phyloP scores from a whole-genome alignment of 2,888 invertebrate genomes.

The Hipparchia semele region DNA sequence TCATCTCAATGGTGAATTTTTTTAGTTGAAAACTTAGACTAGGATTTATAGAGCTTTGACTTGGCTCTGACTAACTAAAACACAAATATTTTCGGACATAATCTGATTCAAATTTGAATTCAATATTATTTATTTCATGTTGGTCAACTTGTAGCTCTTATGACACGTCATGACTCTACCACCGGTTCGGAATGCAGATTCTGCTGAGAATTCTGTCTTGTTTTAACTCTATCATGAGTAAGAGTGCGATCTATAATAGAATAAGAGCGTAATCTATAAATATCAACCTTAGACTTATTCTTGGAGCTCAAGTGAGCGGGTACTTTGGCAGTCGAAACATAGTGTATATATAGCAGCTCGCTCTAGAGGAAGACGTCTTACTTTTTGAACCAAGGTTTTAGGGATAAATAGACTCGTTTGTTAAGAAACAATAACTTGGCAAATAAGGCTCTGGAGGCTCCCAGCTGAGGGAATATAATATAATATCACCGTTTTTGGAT shows the following conservation, averaged over 20 bases:
- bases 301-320: neutral
- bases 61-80: no score
- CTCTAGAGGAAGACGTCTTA: neutral
- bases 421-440: slow-evolving; percentile 45
- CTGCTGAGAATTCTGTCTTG: neutral
- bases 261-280: neutral
- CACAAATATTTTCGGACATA: no score
- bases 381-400: slow-evolving; percentile 14
- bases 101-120: no score
- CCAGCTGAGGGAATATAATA: slow-evolving; percentile 42
- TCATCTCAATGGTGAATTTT: no score
- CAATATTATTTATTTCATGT: no score
- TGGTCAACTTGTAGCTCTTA: no score
- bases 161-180: no score
- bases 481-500: slow-evolving; percentile 37
- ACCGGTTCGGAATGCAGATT: no score
- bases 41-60: no score
- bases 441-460: slow-evolving; percentile 36
- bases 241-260: no score
- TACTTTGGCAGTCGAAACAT: neutral
- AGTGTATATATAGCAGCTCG: neutral
- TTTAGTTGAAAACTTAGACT: no score
- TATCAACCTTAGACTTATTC: neutral
- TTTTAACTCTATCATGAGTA: neutral
- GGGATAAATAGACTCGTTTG: slow-evolving; percentile 22